Base-by-base conservation (phyloP, 1,140 invertebrate genomes). In the Drosophila ironensis region DNA sequence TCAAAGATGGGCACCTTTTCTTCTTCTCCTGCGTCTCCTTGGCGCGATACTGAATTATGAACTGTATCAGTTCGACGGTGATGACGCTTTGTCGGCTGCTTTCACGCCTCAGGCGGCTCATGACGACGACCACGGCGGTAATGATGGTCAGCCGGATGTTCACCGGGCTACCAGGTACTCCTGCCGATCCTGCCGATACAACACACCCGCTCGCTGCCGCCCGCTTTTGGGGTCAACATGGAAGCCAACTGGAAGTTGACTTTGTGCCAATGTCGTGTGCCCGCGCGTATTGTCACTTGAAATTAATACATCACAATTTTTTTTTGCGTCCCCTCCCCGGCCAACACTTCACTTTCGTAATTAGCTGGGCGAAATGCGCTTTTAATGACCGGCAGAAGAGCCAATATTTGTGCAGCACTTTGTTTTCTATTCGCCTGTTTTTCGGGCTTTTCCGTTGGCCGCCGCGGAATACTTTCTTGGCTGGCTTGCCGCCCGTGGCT, bases 21-120 rank as follows among this genome's bases (percentile, higher is more conserved):
- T 88, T 89, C 70, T 88, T 88, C 35, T 88, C 87, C 87, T 87
- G 81, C 27, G 76, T 74, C 76, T 89, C 88, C 88, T 87, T 59
- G 60, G 88, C 88, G 40, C 88, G 82, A 78, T 88, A 89, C 71
- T 89, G 88, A 86, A 89, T 89, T 78, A 89, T 89, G 69, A 89
- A 89, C 70, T 89, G 88, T 70, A 89, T 89, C 24, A 89, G 69
- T 51, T 89, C 88, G 20, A 89, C 88, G 56, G 88, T 89, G 50
- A 89, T 89, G 51, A 89, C 71, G 75, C 88, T 89, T 68, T 89
- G 81, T 41, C 81, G 84, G 57, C 88, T 84, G 61, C 72, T 88
- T 72, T 89, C 82, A 67, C 88, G 88, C 66, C 88, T 70, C 51
- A 84, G 70, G 71, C 88, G 88, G 87, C 88, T 89, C 88, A 89